Base-by-base conservation (phyloP, 2,113 vertebrate species). In the Gymnarchus niloticus region DNA sequence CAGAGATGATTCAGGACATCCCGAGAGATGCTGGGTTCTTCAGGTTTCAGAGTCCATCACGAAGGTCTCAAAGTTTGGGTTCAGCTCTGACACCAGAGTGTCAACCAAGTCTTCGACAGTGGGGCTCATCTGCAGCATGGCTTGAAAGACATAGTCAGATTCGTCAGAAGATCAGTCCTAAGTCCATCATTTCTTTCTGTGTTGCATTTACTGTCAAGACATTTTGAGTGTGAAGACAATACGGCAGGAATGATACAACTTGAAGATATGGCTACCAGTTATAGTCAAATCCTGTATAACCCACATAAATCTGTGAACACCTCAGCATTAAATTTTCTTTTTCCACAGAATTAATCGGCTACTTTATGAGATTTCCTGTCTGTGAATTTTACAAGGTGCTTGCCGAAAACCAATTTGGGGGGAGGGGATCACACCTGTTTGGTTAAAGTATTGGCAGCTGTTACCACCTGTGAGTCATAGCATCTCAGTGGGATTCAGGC, bases 81-180 rank as follows among this genome's bases (percentile, higher is more conserved):
- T 94, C 89, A 99, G 92, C 89, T 99, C 97, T 0, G 96, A 96
- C 89, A 99, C 96, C 25, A 99, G 94, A 0, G 98, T 97, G 0
- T 96, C 95, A 87, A 99, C 98, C 84, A 98, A 96, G 88, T 99
- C 98, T 81, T 98, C 96, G 0, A 95, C 88, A 33, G 96, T 97
- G 78, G 96, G 98, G 0, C 89, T 90, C 89, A 95, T 97, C 95
- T 97, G 97, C 86, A 99, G 95, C 98, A 99, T 97, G 37, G 96
- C 98, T 99, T 93, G 21, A 83, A n/a, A 54, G 57, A 83, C 51
- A 48, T 21, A 78, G 46, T 21, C 41, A 78, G 25, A 33, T 5
- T 73, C 65, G 41, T 41, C 33, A 73, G 28, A 73, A 73, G 41
- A 28, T 73, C 41, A 41, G 33, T 73, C 33, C 65, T 65, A 73